Conservation (phyloP, 2,113 vertebrate genomes). For the Chamaea fasciata region DNA sequence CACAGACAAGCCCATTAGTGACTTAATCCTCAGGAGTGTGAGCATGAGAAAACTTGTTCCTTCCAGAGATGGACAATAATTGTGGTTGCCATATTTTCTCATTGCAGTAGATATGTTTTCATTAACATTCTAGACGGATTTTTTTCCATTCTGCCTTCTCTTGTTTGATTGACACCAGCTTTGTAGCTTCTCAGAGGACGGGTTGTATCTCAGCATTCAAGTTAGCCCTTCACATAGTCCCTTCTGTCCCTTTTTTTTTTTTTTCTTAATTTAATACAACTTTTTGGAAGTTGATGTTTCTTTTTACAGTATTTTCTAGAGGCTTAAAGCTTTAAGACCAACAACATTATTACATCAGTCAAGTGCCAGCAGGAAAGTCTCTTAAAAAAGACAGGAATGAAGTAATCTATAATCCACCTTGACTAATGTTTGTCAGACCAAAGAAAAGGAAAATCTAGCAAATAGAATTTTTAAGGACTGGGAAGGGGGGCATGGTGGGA, state of each 20-base stretch:
- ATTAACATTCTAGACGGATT: neutral
- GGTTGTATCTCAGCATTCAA: neutral
- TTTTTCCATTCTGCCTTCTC: neutral
- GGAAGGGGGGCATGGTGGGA: neutral
- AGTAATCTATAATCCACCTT: constrained; percentile 21
- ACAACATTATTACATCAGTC: neutral
- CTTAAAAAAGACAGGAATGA: neutral
- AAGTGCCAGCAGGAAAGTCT: neutral
- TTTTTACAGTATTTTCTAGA: constrained; percentile 2
- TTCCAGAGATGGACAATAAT: neutral
- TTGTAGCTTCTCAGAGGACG: neutral
- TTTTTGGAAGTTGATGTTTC: neutral
- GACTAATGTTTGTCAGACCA: constrained; percentile 37
- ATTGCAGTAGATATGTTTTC: neutral
- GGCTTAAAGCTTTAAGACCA: neutral
- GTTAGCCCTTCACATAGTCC: neutral
- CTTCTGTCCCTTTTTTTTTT: neutral
- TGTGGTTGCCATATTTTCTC: neutral
- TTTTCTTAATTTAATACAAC: neutral
- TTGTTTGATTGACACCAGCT: neutral
- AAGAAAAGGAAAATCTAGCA: constrained; percentile 8
- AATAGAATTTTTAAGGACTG: neutral
- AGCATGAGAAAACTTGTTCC: neutral
- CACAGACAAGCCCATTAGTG: neutral
- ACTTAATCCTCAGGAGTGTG: neutral